phyloP scores from a whole-genome alignment of 2,888 invertebrate genomes.

The Thumatha senex region DNA sequence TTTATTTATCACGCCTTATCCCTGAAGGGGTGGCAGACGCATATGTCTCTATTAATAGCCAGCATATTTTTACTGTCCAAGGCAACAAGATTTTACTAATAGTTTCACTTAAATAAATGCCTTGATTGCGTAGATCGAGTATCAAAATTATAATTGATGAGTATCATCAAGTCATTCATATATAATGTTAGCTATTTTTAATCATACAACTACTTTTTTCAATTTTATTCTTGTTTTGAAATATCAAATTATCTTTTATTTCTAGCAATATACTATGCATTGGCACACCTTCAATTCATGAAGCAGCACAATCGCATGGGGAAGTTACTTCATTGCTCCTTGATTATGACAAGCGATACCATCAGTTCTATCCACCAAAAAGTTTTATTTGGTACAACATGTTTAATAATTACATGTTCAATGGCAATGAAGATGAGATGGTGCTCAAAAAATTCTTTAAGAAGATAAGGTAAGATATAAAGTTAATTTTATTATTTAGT shows the following conservation, averaged over 20 bases:
- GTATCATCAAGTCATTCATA: too few species aligned
- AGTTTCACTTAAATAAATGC: too few species aligned
- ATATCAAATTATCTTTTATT: conserved; percentile 28
- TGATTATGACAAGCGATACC: conserved; percentile 91
- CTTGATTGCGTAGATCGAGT: too few species aligned
- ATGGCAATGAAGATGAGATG: conserved; percentile 79
- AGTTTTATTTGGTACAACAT: conserved; percentile 94
- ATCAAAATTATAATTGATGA: too few species aligned
- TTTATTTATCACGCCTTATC: too few species aligned
- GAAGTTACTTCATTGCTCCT: conserved; percentile 86
- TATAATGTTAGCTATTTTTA: too few species aligned
- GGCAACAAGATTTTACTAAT: too few species aligned
- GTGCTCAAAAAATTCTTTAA: conserved; percentile 86
- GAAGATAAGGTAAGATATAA: conserved; percentile 69
- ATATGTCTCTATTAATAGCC: too few species aligned
- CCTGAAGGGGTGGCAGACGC: too few species aligned
- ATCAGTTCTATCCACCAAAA: conserved; percentile 84
- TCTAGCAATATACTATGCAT: conserved; percentile 91
- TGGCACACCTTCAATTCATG: conserved; percentile 92
- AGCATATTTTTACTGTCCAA: too few species aligned
- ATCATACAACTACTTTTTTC: too few species aligned
- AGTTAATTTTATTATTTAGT: background rate
- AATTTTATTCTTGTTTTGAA: too few species aligned
- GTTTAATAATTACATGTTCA: conserved; percentile 95
- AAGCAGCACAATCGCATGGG: conserved; percentile 77